Evolutionary conservation across 2,113 vertebrate species (phyloP).

Genomic region (Typhlomys cinereus): DNA sequence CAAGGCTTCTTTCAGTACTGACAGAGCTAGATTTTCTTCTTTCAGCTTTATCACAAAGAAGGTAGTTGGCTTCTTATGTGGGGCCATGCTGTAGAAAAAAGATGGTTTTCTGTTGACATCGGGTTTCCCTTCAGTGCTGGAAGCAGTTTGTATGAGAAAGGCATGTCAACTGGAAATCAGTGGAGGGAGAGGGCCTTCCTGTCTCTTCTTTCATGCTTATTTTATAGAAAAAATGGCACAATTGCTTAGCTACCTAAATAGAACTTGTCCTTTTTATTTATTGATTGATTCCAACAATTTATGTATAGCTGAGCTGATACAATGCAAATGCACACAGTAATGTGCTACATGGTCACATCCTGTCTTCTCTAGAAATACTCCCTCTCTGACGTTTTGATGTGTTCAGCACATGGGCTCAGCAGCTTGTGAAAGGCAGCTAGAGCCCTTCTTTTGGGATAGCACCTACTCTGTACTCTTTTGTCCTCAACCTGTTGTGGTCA

Average conservation of each 20-base stretch:
- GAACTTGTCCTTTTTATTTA: not conserved
- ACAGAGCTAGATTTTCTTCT: not conserved
- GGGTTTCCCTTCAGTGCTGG: not conserved
- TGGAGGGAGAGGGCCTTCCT: not conserved
- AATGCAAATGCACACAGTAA: not conserved
- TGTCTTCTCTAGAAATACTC: conserved; percentile 24
- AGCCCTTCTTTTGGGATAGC: not conserved
- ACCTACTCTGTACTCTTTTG: not conserved
- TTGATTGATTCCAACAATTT: not conserved
- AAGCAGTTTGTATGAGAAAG: not conserved
- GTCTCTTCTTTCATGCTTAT: not conserved
- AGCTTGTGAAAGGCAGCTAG: not conserved
- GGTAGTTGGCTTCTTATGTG: not conserved
- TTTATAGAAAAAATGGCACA: conserved; percentile 12
- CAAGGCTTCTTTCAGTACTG: not conserved
- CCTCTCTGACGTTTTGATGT: not conserved
- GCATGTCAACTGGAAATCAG: not conserved
- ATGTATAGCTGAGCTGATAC: not conserved
- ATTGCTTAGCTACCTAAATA: not conserved
- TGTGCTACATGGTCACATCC: not conserved
- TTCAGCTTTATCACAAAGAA: conserved; percentile 7
- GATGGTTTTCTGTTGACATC: not conserved
- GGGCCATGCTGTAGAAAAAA: not conserved
- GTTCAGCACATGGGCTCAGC: not conserved
- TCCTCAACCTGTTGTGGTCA: not conserved